These are phyloP conservation scores for Drosophila prostipennis DNA, from an alignment of 2,888 invertebrate genomes.

Conservation along the genomic window DNA sequence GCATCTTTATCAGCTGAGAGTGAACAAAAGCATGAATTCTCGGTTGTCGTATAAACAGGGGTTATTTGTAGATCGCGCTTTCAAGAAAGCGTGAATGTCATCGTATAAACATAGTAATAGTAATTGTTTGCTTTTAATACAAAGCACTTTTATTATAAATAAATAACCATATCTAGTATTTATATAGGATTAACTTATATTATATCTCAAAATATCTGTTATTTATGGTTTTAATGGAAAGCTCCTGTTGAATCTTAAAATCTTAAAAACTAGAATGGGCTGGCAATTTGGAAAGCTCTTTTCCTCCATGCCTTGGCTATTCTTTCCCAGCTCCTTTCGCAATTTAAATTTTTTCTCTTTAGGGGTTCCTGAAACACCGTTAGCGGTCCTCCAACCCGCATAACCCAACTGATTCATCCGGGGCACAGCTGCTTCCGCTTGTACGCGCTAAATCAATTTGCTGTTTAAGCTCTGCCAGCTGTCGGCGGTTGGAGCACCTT, in stretches of 20 bases:
- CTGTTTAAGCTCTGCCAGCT: conserved; percentile 59
- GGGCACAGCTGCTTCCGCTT: conserved; percentile 67
- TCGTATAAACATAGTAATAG: too few species aligned
- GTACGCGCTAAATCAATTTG: conserved; percentile 81
- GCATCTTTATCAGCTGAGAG: too few species aligned
- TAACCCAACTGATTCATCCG: conserved; percentile 32
- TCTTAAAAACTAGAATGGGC: background rate
- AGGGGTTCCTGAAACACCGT: conserved; percentile 4
- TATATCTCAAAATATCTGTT: too few species aligned
- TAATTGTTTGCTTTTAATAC: too few species aligned
- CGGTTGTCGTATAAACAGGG: too few species aligned
- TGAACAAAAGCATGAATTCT: too few species aligned
- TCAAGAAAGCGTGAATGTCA: too few species aligned
- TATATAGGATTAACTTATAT: too few species aligned
- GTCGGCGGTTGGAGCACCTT: conserved; percentile 52
- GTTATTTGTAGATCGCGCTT: too few species aligned
- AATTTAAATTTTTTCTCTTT: conserved; percentile 1
- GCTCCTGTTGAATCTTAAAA: background rate
- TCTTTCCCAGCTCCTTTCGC: background rate
- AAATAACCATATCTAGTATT: too few species aligned
- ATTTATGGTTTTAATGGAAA: background rate
- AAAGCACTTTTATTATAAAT: too few species aligned
- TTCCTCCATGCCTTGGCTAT: background rate
- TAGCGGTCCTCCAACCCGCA: conserved; percentile 1
- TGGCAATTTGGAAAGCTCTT: background rate